phyloP scores from a whole-genome alignment of 2,888 invertebrate genomes.

The Trisateles emortualis region DNA sequence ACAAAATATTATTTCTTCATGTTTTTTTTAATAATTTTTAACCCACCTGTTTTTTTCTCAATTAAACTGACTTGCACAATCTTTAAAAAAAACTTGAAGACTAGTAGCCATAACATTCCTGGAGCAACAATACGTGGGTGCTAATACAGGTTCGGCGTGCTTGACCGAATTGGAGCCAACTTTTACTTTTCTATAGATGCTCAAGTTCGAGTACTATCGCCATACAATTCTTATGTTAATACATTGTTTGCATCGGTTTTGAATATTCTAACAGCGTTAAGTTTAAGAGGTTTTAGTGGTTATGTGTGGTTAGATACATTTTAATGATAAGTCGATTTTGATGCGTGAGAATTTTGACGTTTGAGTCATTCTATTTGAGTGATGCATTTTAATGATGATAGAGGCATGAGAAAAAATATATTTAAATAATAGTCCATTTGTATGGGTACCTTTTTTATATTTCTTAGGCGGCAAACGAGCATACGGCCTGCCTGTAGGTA shows the following conservation, averaged over 20 bases:
- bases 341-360: not conserved
- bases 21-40: no score
- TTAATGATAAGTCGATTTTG: not conserved
- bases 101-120: slow-evolving; percentile 26
- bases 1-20: no score
- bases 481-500: no score
- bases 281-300: slow-evolving; percentile 1
- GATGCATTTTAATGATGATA: not conserved
- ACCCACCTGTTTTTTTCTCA: no score
- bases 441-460: no score
- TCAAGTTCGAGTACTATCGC: slow-evolving; percentile 26
- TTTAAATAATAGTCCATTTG: no score
- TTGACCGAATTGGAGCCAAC: slow-evolving; percentile 52
- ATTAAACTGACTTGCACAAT: not conserved
- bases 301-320: slow-evolving; percentile 16
- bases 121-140: slow-evolving; percentile 28
- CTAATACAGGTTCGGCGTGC: slow-evolving; percentile 43
- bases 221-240: slow-evolving; percentile 21
- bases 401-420: not conserved
- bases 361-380: not conserved
- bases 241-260: not conserved
- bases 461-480: no score
- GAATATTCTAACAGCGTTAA: not conserved
- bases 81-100: slow-evolving; percentile 4
- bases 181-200: slow-evolving; percentile 52